A percentile compares a stretch with the other conserved stretches of the same genome.
Conservation (phyloP, 2,113 vertebrate species). For the Anoura caudifer region DNA sequence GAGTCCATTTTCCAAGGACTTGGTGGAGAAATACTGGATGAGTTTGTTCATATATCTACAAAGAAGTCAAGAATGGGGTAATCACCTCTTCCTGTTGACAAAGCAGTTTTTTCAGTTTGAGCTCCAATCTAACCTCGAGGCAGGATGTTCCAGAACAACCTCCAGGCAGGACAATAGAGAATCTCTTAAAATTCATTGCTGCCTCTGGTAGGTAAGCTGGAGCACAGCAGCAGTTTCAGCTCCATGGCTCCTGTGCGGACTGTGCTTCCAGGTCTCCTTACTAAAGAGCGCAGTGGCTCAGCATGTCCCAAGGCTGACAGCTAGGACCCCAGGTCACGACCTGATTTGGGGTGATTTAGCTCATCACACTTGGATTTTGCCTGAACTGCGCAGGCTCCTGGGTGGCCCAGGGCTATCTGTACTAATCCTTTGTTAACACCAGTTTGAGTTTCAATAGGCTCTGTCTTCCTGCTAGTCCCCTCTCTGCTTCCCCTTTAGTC, state of each 20-base stretch:
- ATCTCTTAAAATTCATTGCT: background rate
- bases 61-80: background rate
- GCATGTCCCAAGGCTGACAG: background rate
- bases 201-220: background rate
- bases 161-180: background rate
- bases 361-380: background rate
- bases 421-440: background rate
- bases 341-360: background rate
- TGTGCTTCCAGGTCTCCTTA: background rate
- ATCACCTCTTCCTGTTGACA: background rate
- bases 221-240: accelerated
- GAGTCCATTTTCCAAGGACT: background rate
- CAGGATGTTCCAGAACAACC: background rate
- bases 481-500: background rate
- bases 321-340: background rate
- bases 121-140: background rate
- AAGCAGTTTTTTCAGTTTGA: background rate
- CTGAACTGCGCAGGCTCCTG: background rate
- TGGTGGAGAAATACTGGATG: background rate
- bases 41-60: background rate
- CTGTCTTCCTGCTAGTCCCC: background rate
- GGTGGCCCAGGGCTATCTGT: background rate
- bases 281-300: background rate
- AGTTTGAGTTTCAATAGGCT: background rate
- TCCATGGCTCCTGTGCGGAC: background rate